phyloP scores from a whole-genome alignment of 2,888 invertebrate species.

The Asteroscopus sphinx region DNA sequence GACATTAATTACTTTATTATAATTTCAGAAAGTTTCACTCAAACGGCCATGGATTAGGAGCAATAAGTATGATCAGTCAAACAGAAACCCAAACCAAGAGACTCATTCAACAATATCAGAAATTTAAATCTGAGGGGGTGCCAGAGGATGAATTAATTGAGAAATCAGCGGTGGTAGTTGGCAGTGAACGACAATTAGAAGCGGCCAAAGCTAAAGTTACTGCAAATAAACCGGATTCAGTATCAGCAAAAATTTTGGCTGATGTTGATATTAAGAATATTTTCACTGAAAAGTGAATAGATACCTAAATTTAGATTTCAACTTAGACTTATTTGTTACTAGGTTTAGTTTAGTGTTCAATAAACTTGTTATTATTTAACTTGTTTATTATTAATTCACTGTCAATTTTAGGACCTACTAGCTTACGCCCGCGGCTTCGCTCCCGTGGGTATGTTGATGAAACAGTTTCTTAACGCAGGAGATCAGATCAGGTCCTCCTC shows the following conservation, averaged over 20 bases:
- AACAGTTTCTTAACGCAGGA: too few species aligned
- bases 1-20: not conserved
- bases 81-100: slow-evolving; percentile 89
- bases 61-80: slow-evolving; percentile 87
- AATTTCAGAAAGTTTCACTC: slow-evolving; percentile 92
- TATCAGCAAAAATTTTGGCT: slow-evolving; percentile 73
- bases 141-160: slow-evolving; percentile 87
- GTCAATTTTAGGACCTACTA: too few species aligned
- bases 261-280: slow-evolving; percentile 77
- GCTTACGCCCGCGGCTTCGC: too few species aligned
- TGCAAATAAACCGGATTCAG: slow-evolving; percentile 69
- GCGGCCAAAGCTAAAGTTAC: slow-evolving; percentile 56
- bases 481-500: too few species aligned
- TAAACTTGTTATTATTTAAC: slow-evolving; percentile 20
- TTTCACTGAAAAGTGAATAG: slow-evolving; percentile 67
- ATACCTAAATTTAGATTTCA: not conserved
- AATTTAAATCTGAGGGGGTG: slow-evolving; percentile 88
- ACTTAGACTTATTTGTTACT: slow-evolving; percentile 11
- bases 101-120: slow-evolving; percentile 91
- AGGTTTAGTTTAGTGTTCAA: slow-evolving; percentile 30
- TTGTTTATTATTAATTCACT: too few species aligned
- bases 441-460: too few species aligned
- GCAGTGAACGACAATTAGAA: slow-evolving; percentile 69
- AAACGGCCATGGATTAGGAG: slow-evolving; percentile 87
- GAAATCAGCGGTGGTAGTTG: slow-evolving; percentile 71